Conservation (phyloP, 2,888 invertebrate species). For the Galeopsomyia nigrocyanea region DNA sequence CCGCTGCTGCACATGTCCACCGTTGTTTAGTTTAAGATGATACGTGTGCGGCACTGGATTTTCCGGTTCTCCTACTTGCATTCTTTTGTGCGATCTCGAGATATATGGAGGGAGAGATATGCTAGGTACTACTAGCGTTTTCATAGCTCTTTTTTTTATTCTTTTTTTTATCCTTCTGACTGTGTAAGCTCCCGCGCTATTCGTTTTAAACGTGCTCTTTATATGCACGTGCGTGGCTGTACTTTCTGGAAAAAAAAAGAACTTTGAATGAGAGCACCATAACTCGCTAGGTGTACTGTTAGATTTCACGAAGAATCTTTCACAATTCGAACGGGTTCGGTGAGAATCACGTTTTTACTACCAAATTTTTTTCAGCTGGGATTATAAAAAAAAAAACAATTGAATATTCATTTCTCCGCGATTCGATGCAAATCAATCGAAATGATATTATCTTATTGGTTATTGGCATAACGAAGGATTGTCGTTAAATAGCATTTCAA, state of each 20-base stretch:
- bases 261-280: neutral
- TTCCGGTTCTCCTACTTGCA: conserved; percentile 27
- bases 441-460: no score
- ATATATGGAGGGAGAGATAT: conserved; percentile 13
- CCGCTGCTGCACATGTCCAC: neutral
- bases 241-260: neutral
- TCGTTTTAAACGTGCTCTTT: neutral
- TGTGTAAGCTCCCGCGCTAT: no score
- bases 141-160: no score
- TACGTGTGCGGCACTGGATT: conserved; percentile 10
- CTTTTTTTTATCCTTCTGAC: no score
- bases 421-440: no score
- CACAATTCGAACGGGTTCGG: neutral
- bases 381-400: no score
- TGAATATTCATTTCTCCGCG: no score
- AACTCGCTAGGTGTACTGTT: neutral
- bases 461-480: neutral
- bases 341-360: no score
- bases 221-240: neutral
- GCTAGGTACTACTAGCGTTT: neutral
- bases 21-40: neutral
- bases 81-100: conserved; percentile 18
- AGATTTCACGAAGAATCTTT: conserved; percentile 3
- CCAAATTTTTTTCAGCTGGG: no score
- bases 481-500: conserved; percentile 35